phyloP scores from a whole-genome alignment of 2,113 vertebrate species.

The Aplodontia rufa region DNA sequence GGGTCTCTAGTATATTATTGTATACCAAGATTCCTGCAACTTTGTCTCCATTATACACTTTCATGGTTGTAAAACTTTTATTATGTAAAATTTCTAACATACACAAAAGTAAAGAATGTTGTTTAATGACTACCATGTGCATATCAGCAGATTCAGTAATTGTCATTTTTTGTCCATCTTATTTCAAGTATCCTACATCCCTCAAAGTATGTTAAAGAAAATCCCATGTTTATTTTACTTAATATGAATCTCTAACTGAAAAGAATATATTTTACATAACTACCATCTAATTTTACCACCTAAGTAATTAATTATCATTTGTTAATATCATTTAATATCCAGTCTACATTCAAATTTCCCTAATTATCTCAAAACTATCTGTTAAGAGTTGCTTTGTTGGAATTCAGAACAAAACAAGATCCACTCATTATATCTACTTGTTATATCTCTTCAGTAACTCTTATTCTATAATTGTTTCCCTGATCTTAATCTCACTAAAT shows the following conservation, averaged over 20 bases:
- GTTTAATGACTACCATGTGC: neutral
- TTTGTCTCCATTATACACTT: neutral
- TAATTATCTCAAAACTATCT: slow-evolving; percentile 27
- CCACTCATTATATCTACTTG: neutral
- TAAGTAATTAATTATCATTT: neutral
- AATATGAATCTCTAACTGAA: slow-evolving; percentile 6
- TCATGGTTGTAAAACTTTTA: slow-evolving; percentile 5
- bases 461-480: neutral
- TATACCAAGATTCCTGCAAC: neutral
- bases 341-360: neutral
- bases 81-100: slow-evolving; percentile 36
- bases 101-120: neutral
- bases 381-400: neutral
- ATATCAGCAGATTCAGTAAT: neutral
- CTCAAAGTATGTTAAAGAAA: neutral
- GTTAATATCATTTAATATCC: neutral
- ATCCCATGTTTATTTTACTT: neutral
- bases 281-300: neutral
- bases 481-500: neutral
- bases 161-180: neutral
- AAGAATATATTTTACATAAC: neutral
- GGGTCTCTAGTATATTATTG: neutral
- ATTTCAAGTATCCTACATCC: neutral
- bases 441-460: neutral
- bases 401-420: slow-evolving; percentile 31